Percentiles rank a stretch among this genome's conserved stretches.
Conservation (phyloP, 2,888 invertebrate species). For the Noctuana brunneofusca region DNA sequence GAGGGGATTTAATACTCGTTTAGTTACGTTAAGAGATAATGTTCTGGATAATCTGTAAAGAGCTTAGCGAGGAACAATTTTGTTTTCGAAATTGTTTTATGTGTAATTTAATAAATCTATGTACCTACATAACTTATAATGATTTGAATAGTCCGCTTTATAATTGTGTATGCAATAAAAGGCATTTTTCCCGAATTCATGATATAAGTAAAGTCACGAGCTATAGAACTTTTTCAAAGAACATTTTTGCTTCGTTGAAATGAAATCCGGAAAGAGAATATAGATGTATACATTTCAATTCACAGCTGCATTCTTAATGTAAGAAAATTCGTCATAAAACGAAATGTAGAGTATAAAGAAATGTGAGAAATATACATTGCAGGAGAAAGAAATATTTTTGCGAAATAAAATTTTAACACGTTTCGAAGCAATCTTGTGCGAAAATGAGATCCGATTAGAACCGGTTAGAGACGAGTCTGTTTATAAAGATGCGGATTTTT, state of each 20-base stretch:
- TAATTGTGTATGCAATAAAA: no score
- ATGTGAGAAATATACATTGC: neutral
- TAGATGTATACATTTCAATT: neutral
- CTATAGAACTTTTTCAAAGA: neutral
- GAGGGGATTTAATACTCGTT: constrained; percentile 18
- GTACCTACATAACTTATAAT: neutral
- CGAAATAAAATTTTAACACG: constrained; percentile 17
- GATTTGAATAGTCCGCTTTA: neutral
- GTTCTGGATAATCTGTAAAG: neutral
- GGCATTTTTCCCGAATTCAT: neutral
- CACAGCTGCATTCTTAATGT: neutral
- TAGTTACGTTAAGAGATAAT: neutral
- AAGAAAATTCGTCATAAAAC: neutral
- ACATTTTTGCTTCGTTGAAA: neutral
- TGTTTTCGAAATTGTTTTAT: constrained; percentile 1
- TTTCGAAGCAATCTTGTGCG: constrained; percentile 22
- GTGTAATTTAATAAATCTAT: neutral
- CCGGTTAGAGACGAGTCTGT: neutral
- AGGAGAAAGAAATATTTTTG: neutral
- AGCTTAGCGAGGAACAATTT: neutral
- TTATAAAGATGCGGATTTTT: neutral
- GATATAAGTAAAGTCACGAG: neutral
- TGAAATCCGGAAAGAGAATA: neutral
- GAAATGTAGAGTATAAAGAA: neutral
- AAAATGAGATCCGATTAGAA: constrained; percentile 13